A percentile compares a stretch with the other conserved stretches of the same genome.
Evolutionary conservation across 2,888 invertebrate genomes (phyloP).

Genomic region (Conomelus anceps): DNA sequence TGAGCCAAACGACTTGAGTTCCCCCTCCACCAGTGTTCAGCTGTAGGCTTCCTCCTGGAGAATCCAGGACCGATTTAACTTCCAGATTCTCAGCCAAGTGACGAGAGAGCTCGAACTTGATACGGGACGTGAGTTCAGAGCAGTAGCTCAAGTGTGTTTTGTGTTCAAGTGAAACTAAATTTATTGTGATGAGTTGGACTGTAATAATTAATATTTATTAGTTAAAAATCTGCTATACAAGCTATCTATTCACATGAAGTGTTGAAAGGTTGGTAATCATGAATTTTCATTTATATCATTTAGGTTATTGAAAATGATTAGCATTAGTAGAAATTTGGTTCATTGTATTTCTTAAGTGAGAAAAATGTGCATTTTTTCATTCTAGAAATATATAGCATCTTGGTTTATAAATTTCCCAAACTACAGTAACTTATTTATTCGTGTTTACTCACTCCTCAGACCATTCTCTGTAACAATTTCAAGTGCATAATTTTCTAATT

Average conservation of each 20-base stretch:
- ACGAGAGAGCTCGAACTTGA: neutral
- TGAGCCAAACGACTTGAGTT: neutral
- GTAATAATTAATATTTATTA: neutral
- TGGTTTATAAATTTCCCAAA: too few species aligned
- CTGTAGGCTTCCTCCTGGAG: neutral
- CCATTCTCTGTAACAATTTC: too few species aligned
- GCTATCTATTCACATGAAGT: too few species aligned
- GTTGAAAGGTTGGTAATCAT: neutral
- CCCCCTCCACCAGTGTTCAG: neutral
- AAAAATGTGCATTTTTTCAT: too few species aligned
- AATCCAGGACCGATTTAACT: neutral
- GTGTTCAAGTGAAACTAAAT: neutral
- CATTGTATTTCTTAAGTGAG: too few species aligned
- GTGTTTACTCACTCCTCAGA: too few species aligned
- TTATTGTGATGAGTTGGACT: neutral
- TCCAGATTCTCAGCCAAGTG: conserved; percentile 11
- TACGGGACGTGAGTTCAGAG: neutral
- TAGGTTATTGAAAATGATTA: too few species aligned
- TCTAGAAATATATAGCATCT: too few species aligned
- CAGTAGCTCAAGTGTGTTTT: neutral
- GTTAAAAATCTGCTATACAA: neutral
- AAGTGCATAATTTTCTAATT: too few species aligned
- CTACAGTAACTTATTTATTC: too few species aligned
- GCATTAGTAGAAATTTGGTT: too few species aligned
- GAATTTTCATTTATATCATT: too few species aligned